Percentiles rank a stretch among this genome's conserved stretches.
Evolutionary conservation across 2,888 invertebrate genomes (phyloP).

Genomic region (Hedychridium roseum): DNA sequence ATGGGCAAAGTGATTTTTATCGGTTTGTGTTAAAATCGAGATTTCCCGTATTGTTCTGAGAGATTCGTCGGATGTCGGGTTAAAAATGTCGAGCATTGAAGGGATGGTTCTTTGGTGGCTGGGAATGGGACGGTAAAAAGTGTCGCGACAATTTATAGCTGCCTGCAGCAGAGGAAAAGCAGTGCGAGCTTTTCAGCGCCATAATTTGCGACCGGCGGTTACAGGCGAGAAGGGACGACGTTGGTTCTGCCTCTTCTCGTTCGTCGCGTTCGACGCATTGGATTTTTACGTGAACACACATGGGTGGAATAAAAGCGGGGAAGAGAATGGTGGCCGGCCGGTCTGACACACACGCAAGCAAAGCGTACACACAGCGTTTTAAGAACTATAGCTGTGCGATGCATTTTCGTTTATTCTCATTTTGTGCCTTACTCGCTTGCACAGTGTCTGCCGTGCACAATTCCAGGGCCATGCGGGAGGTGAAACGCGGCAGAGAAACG

Average conservation of each 20-base stretch:
- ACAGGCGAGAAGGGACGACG: slow-evolving; percentile 9
- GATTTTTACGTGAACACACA: slow-evolving; percentile 9
- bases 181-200: too few relatives aligned
- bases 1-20: too few relatives aligned
- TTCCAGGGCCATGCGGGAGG: too few relatives aligned
- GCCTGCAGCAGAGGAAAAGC: too few relatives aligned
- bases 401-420: slow-evolving; percentile 39
- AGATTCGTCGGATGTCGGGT: too few relatives aligned
- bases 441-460: too few relatives aligned
- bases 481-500: slow-evolving; percentile 10
- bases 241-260: slow-evolving; percentile 5
- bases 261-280: slow-evolving; percentile 2
- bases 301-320: slow-evolving; percentile 13
- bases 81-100: too few relatives aligned
- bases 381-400: slow-evolving; percentile 26
- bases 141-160: slow-evolving; percentile 36
- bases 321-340: too few relatives aligned
- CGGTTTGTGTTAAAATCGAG: too few relatives aligned
- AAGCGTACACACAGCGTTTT: slow-evolving; percentile 12
- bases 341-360: slow-evolving; percentile 17
- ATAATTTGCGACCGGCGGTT: slow-evolving; percentile 16
- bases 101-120: too few relatives aligned
- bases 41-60: too few relatives aligned
- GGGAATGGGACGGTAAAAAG: slow-evolving; percentile 35
- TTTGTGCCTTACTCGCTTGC: too few relatives aligned